Evolutionary conservation across 2,113 vertebrate genomes (phyloP).

Genomic region (Caranx ignobilis): DNA sequence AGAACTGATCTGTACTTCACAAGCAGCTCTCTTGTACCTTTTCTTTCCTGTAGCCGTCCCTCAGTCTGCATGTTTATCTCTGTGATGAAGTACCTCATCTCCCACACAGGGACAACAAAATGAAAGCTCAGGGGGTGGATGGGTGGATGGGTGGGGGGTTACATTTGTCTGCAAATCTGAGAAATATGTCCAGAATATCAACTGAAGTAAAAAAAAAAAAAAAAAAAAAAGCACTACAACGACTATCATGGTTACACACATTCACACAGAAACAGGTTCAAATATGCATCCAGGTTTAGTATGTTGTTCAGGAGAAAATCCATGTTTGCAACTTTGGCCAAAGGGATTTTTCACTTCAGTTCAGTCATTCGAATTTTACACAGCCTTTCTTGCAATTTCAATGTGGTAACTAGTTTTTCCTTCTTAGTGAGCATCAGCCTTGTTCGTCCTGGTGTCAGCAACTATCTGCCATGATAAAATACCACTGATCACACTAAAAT

Average conservation of each 20-base stretch:
- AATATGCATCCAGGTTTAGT: background rate
- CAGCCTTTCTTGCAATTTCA: conserved; percentile 11
- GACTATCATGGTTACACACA: background rate
- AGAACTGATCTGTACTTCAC: conserved; percentile 58
- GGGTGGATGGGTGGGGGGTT: background rate
- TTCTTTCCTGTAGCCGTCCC: conserved; percentile 52
- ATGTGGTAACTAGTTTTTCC: background rate
- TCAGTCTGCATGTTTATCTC: conserved; percentile 67
- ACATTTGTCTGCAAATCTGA: conserved; percentile 41
- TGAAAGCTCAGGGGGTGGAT: background rate
- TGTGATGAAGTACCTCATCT: conserved; percentile 63
- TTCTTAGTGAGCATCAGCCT: background rate
- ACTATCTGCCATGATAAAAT: background rate
- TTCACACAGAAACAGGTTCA: background rate
- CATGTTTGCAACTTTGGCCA: background rate
- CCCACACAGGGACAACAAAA: conserved; percentile 39
- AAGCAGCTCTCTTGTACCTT: conserved; percentile 42
- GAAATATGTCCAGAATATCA: conserved; percentile 23
- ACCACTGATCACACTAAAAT: background rate
- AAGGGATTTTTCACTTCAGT: background rate
- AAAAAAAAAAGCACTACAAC: background rate
- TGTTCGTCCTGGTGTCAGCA: background rate
- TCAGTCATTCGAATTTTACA: conserved; percentile 1
- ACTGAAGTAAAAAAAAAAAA: background rate
- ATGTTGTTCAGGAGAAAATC: background rate